These are phyloP conservation scores for Suillia variegata DNA, from an alignment of 2,888 invertebrate genomes.

Conservation along the genomic window DNA sequence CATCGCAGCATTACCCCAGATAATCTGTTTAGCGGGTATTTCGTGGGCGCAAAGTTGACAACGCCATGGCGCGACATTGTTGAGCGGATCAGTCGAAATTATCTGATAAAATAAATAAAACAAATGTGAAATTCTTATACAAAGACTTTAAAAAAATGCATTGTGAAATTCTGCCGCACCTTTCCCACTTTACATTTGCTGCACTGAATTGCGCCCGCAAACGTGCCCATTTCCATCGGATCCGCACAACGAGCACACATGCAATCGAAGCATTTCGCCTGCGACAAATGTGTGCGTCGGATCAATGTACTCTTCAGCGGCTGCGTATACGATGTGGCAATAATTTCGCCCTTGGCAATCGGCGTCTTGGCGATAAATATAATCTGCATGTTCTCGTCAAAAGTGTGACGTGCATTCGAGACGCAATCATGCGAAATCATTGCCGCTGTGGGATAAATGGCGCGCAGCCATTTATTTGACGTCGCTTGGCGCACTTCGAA, in stretches of 20 bases:
- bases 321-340: conserved; percentile 75
- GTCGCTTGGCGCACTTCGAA: conserved; percentile 68
- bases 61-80: conserved; percentile 67
- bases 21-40: conserved; percentile 66
- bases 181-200: conserved; percentile 66
- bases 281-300: conserved; percentile 67
- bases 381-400: conserved; percentile 67
- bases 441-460: conserved; percentile 70
- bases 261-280: conserved; percentile 73
- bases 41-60: conserved; percentile 69
- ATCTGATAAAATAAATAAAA: conserved; percentile 63
- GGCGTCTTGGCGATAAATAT: conserved; percentile 67
- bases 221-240: conserved; percentile 72
- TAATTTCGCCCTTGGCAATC: conserved; percentile 71
- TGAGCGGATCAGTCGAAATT: conserved; percentile 67
- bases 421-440: conserved; percentile 76
- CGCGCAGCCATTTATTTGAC: conserved; percentile 64
- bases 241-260: conserved; percentile 71
- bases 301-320: conserved; percentile 72
- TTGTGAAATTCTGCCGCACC: conserved; percentile 36
- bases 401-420: conserved; percentile 74
- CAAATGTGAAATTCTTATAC: no score
- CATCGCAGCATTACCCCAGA: conserved; percentile 68
- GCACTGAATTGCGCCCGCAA: conserved; percentile 70
- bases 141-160: not conserved